Evolutionary conservation across 2,797 vertebrate species (phyloP), one percentile per base, ranked within the genome.

Genomic region (Salarias fasciatus): DNA sequence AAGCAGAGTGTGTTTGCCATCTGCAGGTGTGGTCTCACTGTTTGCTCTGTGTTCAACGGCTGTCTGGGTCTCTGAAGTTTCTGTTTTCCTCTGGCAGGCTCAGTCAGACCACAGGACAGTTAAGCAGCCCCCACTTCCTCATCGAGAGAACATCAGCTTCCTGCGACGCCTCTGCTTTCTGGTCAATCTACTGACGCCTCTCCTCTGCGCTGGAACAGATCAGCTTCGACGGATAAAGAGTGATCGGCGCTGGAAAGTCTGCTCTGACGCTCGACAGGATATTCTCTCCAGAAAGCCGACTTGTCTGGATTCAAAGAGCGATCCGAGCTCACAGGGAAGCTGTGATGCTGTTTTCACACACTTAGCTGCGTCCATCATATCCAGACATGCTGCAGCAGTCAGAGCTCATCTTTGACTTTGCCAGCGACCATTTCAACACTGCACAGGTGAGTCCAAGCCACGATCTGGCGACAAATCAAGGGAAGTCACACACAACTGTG

Each of bases 341-440:
- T 62, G 79, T 45, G 58, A 88, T 85, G 87, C 62, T 53, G 37
- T 38, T 55, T 72, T 57, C 65, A 45, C 59, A 18, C 52, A 74
- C 54, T 62, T 86, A 67, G 76, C 60, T 6, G 9, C 37, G 50
- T 6, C 76, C 80, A 87, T 89, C 90, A 92, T 91, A 93, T 91
- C 91, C 94, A 89, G 87, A 94, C 89, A 95, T 94, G 86, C 92
- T 96, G 51, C 95, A 96, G 85, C 95, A 95, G 92, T 95, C 94
- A 83, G 97, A 98, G 56, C 91, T 97, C 35, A 92, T 95, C 72
- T 97, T 98, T 92, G 96, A 98, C 72, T 98, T 95, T 85, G 95
- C 95, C 86, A 96, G 94, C 85, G 96, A 95, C 92, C 94, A 95
- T 86, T 94, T 96, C 80, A 95, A 91, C 85, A 91, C 94, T 70